Evolutionary conservation across 2,797 vertebrate genomes (phyloP).

Genomic region (Mallotus villosus): DNA sequence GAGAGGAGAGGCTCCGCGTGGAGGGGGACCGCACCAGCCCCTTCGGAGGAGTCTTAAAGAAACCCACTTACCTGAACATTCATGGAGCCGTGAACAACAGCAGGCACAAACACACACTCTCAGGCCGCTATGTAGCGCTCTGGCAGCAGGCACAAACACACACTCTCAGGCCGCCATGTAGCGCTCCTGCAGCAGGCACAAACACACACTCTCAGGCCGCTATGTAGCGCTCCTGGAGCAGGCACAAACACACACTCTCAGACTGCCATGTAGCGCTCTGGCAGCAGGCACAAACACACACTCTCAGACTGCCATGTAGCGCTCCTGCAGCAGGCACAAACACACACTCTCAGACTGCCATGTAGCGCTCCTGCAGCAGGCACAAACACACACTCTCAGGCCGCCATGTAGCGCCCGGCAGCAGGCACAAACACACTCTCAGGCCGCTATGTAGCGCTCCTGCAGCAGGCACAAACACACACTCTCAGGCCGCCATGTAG

Average conservation of each 20-base stretch:
- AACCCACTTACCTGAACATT: conserved; percentile 69
- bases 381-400: no score
- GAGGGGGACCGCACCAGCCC: conserved; percentile 46
- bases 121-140: conserved; percentile 49
- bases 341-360: conserved; percentile 49
- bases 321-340: conserved; percentile 47
- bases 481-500: no score
- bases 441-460: no score
- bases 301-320: conserved; percentile 52
- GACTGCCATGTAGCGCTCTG: no score
- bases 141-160: no score
- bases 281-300: conserved; percentile 45
- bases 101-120: conserved; percentile 47
- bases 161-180: no score
- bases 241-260: no score
- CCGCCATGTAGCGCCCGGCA: no score
- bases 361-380: no score
- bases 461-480: no score
- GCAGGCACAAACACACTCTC: no score
- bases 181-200: conserved; percentile 49
- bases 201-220: conserved; percentile 47
- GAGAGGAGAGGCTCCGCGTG: conserved; percentile 63
- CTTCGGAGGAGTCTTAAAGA: conserved; percentile 50
- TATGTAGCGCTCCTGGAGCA: conserved; percentile 46
- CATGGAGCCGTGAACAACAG: conserved; percentile 40